These are phyloP conservation scores for Drosophila maculinotata DNA, from an alignment of 2,888 invertebrate genomes.

Conservation along the genomic window DNA sequence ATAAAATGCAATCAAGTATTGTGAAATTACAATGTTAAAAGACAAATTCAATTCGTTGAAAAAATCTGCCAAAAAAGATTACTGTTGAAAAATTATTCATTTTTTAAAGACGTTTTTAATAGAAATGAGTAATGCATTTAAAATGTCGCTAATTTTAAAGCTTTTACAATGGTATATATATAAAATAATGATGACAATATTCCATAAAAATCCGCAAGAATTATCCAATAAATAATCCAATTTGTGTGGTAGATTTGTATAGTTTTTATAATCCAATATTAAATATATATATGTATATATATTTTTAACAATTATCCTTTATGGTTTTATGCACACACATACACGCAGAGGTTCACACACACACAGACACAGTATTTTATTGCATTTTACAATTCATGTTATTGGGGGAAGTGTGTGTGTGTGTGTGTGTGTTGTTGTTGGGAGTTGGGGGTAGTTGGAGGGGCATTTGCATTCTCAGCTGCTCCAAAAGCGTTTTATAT, in stretches of 20 bases:
- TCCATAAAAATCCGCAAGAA: slow-evolving; percentile 25
- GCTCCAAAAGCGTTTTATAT: slow-evolving; percentile 49
- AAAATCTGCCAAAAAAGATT: background rate
- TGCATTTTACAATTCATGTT: slow-evolving; percentile 58
- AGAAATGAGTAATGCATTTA: slow-evolving; percentile 23
- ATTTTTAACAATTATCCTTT: slow-evolving; percentile 12
- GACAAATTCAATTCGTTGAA: slow-evolving; percentile 6
- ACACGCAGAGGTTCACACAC: slow-evolving; percentile 17
- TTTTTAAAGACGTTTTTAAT: background rate
- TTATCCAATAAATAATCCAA: slow-evolving; percentile 63
- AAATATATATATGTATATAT: background rate
- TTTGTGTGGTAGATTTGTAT: slow-evolving; percentile 22
- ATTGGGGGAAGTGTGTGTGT: slow-evolving; percentile 15
- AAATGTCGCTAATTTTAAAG: too few relatives aligned
- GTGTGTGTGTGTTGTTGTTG: slow-evolving; percentile 6
- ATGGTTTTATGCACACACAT: slow-evolving; percentile 14
- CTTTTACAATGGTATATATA: background rate
- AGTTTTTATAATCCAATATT: slow-evolving; percentile 9
- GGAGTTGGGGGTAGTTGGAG: slow-evolving; percentile 3
- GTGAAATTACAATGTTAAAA: too few relatives aligned
- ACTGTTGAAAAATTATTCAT: too few relatives aligned
- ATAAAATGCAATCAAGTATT: too few relatives aligned
- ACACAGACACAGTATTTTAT: slow-evolving; percentile 14
- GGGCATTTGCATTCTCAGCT: slow-evolving; percentile 38
- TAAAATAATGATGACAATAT: background rate